A percentile compares a stretch with the other conserved stretches of the same genome.
These are phyloP conservation scores for Thecocarcelia acutangulata DNA, from an alignment of 2,888 invertebrate species.

Conservation along the genomic window DNA sequence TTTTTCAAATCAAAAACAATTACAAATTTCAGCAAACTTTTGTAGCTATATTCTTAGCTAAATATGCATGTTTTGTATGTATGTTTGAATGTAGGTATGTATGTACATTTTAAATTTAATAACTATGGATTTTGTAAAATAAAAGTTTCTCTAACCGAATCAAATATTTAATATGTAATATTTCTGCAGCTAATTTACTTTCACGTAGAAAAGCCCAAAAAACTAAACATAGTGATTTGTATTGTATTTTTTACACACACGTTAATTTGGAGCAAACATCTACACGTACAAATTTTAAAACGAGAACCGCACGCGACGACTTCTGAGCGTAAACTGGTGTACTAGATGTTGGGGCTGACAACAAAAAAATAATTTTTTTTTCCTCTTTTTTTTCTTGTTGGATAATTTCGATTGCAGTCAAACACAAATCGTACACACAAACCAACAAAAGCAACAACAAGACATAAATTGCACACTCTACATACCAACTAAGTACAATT, in stretches of 20 bases:
- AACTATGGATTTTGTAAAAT: neutral
- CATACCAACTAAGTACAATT: slow-evolving; percentile 31
- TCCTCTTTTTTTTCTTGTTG: slow-evolving; percentile 27
- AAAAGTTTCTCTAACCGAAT: neutral
- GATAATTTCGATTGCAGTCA: slow-evolving; percentile 48
- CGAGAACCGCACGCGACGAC: slow-evolving; percentile 69
- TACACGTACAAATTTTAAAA: slow-evolving; percentile 40
- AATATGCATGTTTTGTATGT: neutral
- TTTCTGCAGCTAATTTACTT: slow-evolving; percentile 16
- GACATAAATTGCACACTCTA: slow-evolving; percentile 45
- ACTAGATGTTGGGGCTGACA: slow-evolving; percentile 49
- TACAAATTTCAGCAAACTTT: slow-evolving; percentile 15
- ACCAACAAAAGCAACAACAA: slow-evolving; percentile 4
- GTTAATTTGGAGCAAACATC: slow-evolving; percentile 36
- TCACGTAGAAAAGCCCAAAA: slow-evolving; percentile 2
- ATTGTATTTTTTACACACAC: slow-evolving; percentile 43
- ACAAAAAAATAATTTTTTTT: slow-evolving; percentile 8
- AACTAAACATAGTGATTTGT: slow-evolving; percentile 14
- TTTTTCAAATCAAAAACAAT: slow-evolving; percentile 22
- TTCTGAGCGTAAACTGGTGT: slow-evolving; percentile 67
- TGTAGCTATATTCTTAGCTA: neutral
- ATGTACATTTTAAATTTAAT: neutral
- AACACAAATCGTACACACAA: slow-evolving; percentile 13
- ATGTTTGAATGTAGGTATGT: neutral
- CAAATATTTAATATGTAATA: neutral